Base-by-base conservation (phyloP, 2,113 vertebrate species). In the Mus spicilegus region DNA sequence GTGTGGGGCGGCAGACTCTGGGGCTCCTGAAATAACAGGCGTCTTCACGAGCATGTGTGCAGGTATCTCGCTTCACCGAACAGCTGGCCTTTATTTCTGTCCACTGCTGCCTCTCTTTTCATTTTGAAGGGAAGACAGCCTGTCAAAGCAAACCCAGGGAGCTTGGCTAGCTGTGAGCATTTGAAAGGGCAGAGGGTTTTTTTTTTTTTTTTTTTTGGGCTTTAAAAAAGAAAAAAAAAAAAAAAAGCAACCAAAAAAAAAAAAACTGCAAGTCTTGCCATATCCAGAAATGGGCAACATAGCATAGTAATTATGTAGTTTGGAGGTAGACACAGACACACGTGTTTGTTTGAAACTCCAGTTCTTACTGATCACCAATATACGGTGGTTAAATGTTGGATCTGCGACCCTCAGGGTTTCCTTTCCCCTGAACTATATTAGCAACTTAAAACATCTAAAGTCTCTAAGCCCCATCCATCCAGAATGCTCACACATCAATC, bases 21-120 rank as follows among this genome's bases (percentile, higher is more conserved):
- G 80, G 42, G 36, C 54, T 77, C 65, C 94, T 61, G 87, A 24
- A 69, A 10, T 81, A 69, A 65, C 7, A 28, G 87, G 73, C 11
- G 0, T 92, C 94, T 14, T 90, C 0, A 7, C 51, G 1, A 28
- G 94, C 10, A 0, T 10, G 61, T 3, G 16, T 0, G 3, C 90
- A 54, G 81, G 93, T 75, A 81, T 39, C 89, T 91, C 0, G 33
- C 93, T 82, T 78, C 76, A 5, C 28, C 0, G 13, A 92, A n/a
- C 95, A 95, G 88, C 96, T 84, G 95, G 92, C 97, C 93, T 97
- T 96, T 95, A 73, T 63, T 92, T 92, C 92, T 85, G 92, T 86
- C 96, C 67, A 3, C 0, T 51, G 67, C 76, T 81, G 88, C 75
- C 42, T 69, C 82, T 91, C 90, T 70, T 86, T 85, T 73, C 92